Percentiles rank a stretch among this genome's conserved stretches.
These are phyloP conservation scores for Nyctibius bracteatus DNA, from an alignment of 2,113 vertebrate genomes.

Conservation along the genomic window DNA sequence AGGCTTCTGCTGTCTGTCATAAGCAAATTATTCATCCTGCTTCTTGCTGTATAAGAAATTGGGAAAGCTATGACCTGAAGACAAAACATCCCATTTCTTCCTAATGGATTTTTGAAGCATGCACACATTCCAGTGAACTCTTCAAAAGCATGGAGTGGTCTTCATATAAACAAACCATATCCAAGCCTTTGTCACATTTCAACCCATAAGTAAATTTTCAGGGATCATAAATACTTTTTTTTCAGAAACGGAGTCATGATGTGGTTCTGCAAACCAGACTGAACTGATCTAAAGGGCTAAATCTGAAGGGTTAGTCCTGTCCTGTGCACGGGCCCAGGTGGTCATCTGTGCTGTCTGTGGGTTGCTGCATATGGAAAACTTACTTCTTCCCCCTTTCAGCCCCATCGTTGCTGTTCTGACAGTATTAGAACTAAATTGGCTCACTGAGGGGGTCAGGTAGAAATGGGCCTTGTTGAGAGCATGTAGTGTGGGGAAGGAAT, in stretches of 20 bases:
- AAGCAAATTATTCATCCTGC: neutral
- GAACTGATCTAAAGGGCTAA: neutral
- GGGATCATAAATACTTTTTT: neutral
- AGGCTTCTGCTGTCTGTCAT: neutral
- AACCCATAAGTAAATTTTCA: neutral
- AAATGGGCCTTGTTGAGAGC: neutral
- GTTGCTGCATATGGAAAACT: neutral
- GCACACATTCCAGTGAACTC: neutral
- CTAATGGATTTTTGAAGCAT: neutral
- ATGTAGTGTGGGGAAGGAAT: neutral
- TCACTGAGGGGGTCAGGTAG: neutral
- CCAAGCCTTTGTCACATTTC: neutral
- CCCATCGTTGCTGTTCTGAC: neutral
- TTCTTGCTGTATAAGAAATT: neutral
- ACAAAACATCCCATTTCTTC: neutral
- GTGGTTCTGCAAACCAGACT: neutral
- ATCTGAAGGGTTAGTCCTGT: neutral
- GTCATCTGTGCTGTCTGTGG: neutral
- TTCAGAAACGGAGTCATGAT: neutral
- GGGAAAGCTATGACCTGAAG: neutral
- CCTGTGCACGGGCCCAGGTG: neutral
- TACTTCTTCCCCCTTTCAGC: neutral
- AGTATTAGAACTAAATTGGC: neutral
- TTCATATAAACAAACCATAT: neutral
- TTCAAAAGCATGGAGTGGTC: neutral